Percentiles rank a stretch among this genome's conserved stretches.
Conservation (phyloP, 2,113 vertebrate genomes). For the Gallinago undulata region DNA sequence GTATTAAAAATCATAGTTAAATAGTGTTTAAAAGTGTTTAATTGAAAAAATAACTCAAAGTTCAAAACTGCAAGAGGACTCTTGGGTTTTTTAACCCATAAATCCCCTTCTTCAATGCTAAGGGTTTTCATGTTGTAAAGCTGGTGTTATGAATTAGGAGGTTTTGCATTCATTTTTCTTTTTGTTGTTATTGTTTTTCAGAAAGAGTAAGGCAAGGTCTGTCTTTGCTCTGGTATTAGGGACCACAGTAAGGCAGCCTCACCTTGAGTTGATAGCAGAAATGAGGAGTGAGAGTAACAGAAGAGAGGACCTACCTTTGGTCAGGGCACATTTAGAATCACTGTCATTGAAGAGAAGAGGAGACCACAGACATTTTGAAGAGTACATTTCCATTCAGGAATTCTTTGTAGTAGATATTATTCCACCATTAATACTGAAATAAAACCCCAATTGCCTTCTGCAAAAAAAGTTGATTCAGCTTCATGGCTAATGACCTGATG, state of each 20-base stretch:
- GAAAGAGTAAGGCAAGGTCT: neutral
- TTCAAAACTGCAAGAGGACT: neutral
- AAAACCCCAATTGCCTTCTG: neutral
- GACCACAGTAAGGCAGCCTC: neutral
- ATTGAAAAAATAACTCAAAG: neutral
- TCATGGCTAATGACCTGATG: fast-evolving
- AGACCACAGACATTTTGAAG: neutral
- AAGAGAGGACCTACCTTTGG: neutral
- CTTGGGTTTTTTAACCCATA: neutral
- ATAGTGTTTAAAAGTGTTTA: neutral
- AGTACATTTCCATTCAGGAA: neutral
- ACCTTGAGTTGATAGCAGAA: neutral
- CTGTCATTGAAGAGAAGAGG: neutral
- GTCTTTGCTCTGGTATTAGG: neutral
- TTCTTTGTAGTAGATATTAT: neutral
- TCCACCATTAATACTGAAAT: neutral
- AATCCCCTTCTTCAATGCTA: fast-evolving
- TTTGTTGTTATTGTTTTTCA: neutral
- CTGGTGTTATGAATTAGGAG: neutral
- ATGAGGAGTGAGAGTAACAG: neutral
- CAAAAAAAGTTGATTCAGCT: neutral
- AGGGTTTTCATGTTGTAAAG: neutral
- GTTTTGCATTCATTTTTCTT: neutral
- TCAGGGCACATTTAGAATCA: neutral
- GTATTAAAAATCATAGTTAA: neutral